Percentiles rank a stretch among this genome's conserved stretches.
These are phyloP conservation scores for Apotomis turbidana DNA, from an alignment of 2,888 invertebrate species.

Conservation along the genomic window DNA sequence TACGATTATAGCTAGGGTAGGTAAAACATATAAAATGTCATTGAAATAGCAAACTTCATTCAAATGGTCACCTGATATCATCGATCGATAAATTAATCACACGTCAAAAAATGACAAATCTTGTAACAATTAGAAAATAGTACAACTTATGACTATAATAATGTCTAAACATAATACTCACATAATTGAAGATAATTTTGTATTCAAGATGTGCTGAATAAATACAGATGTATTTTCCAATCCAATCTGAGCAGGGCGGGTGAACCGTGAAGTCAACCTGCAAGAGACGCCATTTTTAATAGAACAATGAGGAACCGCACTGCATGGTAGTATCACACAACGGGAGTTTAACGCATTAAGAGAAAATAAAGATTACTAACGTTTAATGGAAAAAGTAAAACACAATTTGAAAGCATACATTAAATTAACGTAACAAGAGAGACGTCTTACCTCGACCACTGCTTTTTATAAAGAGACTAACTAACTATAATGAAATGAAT, in stretches of 20 bases:
- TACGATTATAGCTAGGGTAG: no score
- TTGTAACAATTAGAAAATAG: neutral
- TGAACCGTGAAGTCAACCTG: slow-evolving; percentile 69
- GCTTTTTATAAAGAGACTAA: slow-evolving; percentile 64
- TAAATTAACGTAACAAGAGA: slow-evolving; percentile 37
- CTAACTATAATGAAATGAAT: slow-evolving; percentile 29
- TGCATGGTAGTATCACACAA: neutral
- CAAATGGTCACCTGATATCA: neutral
- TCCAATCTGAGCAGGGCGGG: slow-evolving; percentile 72
- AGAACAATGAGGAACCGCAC: neutral
- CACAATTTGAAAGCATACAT: slow-evolving; percentile 4
- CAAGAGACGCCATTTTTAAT: slow-evolving; percentile 44
- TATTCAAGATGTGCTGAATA: slow-evolving; percentile 61
- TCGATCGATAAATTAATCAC: neutral
- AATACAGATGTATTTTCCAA: slow-evolving; percentile 54
- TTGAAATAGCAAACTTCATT: neutral
- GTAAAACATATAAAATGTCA: neutral
- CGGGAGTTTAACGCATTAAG: neutral
- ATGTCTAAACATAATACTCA: slow-evolving; percentile 58
- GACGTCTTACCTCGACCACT: slow-evolving; percentile 79
- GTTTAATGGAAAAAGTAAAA: slow-evolving; percentile 33
- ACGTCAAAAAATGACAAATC: slow-evolving; percentile 11
- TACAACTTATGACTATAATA: neutral
- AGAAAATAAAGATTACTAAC: neutral
- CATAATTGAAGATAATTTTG: slow-evolving; percentile 58